phyloP scores from a whole-genome alignment of 1,140 invertebrate species.

The Homarus americanus region DNA sequence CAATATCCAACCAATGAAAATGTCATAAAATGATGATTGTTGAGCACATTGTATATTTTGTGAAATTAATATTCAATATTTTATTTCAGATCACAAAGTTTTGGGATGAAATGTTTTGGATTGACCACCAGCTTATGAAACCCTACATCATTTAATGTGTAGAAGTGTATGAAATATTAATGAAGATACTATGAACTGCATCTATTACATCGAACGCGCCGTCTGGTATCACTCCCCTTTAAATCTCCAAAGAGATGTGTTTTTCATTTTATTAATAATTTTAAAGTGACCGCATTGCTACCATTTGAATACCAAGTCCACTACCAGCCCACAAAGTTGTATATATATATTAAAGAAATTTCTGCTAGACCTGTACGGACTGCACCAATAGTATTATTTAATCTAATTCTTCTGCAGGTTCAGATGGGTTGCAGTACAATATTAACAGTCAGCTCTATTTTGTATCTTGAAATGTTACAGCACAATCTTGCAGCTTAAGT shows the following conservation, averaged over 20 bases:
- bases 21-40: too few species aligned
- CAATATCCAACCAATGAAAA: too few species aligned
- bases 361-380: not conserved
- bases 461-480: not conserved
- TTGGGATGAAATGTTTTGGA: not conserved
- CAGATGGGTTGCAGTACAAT: not conserved
- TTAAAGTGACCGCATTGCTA: not conserved
- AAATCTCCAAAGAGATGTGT: not conserved
- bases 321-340: not conserved
- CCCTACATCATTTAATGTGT: not conserved
- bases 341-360: too few species aligned
- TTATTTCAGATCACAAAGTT: conserved; percentile 1
- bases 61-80: not conserved
- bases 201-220: not conserved
- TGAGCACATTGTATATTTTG: too few species aligned
- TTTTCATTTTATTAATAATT: not conserved
- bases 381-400: not conserved
- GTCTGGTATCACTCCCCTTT: not conserved
- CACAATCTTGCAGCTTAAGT: conserved; percentile 16
- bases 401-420: not conserved
- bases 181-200: not conserved
- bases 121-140: not conserved
- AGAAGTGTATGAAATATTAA: too few species aligned
- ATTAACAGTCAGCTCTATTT: not conserved
- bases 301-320: not conserved